phyloP scores from a whole-genome alignment of 2,797 vertebrate genomes.

The Tympanoctomys barrerae region DNA sequence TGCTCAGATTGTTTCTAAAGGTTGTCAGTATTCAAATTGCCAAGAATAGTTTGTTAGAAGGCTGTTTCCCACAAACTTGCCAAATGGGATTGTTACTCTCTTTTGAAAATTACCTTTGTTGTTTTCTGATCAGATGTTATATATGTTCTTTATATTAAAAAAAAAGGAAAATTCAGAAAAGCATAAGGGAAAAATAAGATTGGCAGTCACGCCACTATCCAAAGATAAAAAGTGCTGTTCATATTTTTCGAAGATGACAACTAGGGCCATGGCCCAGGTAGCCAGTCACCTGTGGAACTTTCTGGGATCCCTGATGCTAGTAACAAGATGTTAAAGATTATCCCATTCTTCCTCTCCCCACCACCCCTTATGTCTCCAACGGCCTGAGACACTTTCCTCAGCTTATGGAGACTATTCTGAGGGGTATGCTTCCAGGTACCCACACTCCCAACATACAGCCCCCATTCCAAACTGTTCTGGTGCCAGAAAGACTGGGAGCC shows the following conservation, averaged over 20 bases:
- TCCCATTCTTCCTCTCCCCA: not conserved
- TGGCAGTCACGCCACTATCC: not conserved
- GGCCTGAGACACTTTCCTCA: not conserved
- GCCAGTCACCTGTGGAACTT: slow-evolving; percentile 32
- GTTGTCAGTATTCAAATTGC: not conserved
- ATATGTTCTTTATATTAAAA: not conserved
- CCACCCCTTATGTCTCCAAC: not conserved
- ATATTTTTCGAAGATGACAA: not conserved
- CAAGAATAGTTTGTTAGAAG: not conserved
- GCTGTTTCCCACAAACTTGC: not conserved
- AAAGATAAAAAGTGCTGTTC: not conserved
- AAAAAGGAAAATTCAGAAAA: not conserved
- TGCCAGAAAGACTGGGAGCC: slow-evolving; percentile 31
- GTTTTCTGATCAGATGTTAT: not conserved
- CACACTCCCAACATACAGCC: not conserved
- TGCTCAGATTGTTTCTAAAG: not conserved
- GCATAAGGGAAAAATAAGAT: slow-evolving; percentile 11
- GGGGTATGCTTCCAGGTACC: not conserved
- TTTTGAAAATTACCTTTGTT: not conserved
- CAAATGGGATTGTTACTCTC: not conserved
- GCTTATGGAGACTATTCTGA: not conserved
- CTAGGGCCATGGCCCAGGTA: not conserved
- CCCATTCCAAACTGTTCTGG: not conserved
- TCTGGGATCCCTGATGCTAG: slow-evolving; percentile 16
- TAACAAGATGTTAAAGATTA: not conserved